Evolutionary conservation across 2,888 invertebrate species (phyloP).

Genomic region (Lycophotia porphyrea): DNA sequence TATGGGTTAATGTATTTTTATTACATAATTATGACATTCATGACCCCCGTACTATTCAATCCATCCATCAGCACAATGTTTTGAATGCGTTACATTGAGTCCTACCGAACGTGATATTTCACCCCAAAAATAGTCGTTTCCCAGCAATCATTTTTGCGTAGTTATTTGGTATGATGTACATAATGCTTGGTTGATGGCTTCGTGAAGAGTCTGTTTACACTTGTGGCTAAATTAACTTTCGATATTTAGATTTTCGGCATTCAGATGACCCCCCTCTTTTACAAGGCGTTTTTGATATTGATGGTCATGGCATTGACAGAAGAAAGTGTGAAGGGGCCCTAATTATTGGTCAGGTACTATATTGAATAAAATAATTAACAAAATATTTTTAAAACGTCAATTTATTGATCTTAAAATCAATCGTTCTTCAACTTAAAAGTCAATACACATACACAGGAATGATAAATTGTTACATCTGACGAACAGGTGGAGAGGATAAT

Average conservation of each 20-base stretch:
- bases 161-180: too few relatives aligned
- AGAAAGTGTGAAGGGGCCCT: neutral
- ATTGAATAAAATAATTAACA: constrained; percentile 29
- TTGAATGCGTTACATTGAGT: too few relatives aligned
- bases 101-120: too few relatives aligned
- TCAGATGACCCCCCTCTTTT: neutral
- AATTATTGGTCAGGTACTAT: neutral
- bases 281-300: neutral
- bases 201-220: too few relatives aligned
- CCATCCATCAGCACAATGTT: too few relatives aligned
- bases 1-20: too few relatives aligned
- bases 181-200: too few relatives aligned
- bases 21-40: too few relatives aligned
- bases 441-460: constrained; percentile 80
- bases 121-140: too few relatives aligned
- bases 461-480: constrained; percentile 74
- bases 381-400: constrained; percentile 68
- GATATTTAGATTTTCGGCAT: neutral
- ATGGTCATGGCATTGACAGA: neutral
- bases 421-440: constrained; percentile 78
- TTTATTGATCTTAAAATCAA: constrained; percentile 83
- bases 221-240: too few relatives aligned
- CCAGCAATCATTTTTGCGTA: too few relatives aligned
- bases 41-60: too few relatives aligned
- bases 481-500: constrained; percentile 64